These are phyloP conservation scores for Sebastes aleutianus DNA, from an alignment of 2,797 vertebrate species.

Conservation along the genomic window DNA sequence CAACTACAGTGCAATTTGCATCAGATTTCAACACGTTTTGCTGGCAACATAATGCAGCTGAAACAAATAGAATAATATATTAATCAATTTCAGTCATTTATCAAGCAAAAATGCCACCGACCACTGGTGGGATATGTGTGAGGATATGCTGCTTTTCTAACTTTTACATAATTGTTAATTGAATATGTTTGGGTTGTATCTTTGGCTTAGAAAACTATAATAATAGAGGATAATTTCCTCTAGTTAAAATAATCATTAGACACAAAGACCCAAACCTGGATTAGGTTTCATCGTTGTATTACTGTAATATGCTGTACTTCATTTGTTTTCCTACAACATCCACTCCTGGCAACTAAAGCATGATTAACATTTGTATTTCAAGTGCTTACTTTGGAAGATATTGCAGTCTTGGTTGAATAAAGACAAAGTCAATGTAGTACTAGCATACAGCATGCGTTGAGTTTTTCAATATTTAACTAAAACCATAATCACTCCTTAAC, in stretches of 20 bases:
- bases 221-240: no score
- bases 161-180: not conserved
- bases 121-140: not conserved
- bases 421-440: not conserved
- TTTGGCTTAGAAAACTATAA: not conserved
- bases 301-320: not conserved
- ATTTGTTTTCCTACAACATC: not conserved
- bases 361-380: not conserved
- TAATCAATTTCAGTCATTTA: not conserved
- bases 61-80: not conserved
- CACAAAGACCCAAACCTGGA: not conserved
- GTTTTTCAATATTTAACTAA: not conserved
- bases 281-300: not conserved
- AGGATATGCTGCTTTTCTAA: not conserved
- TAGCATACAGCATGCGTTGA: not conserved
- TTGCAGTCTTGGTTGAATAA: not conserved
- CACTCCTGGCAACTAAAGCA: no score
- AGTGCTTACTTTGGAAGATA: not conserved
- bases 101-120: not conserved
- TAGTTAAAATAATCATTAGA: not conserved
- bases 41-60: not conserved
- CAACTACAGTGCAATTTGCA: not conserved
- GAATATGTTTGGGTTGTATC: not conserved
- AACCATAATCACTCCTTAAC: not conserved
- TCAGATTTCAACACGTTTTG: not conserved